These are phyloP conservation scores for Silurus meridionalis DNA, from an alignment of 2,113 vertebrate species.

Conservation along the genomic window DNA sequence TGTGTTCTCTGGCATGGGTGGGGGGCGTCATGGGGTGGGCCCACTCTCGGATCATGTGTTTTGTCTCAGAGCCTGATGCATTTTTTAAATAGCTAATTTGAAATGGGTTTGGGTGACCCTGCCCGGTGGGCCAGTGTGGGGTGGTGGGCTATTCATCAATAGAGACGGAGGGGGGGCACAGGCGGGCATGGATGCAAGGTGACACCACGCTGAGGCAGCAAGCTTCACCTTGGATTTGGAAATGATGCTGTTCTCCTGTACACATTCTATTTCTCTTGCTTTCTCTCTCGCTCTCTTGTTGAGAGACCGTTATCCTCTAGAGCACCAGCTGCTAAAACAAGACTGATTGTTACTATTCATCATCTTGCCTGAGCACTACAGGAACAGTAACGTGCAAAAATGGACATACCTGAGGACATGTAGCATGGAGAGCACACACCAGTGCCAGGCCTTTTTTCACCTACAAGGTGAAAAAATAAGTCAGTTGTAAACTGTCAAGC, in stretches of 20 bases:
- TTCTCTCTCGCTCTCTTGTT: slow-evolving; percentile 47
- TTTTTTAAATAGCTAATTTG: slow-evolving; percentile 55
- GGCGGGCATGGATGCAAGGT: slow-evolving; percentile 67
- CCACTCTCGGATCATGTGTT: slow-evolving; percentile 45
- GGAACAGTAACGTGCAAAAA: slow-evolving; percentile 58
- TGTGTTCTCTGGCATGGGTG: slow-evolving; percentile 50
- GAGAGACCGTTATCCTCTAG: slow-evolving; percentile 70
- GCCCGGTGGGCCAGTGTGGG: slow-evolving; percentile 43
- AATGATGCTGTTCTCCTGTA: slow-evolving; percentile 45
- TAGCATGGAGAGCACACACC: slow-evolving; percentile 9
- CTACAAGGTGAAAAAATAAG: slow-evolving; percentile 12
- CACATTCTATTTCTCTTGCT: slow-evolving; percentile 25
- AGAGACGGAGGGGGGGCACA: slow-evolving; percentile 51
- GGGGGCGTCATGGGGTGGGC: slow-evolving; percentile 15
- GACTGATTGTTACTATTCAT: slow-evolving; percentile 74
- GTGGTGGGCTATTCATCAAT: slow-evolving; percentile 57
- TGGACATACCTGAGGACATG: slow-evolving; percentile 11
- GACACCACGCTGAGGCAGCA: slow-evolving; percentile 63
- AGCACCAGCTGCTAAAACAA: slow-evolving; percentile 70
- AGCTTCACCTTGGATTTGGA: slow-evolving; percentile 68
- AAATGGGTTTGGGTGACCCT: slow-evolving; percentile 50
- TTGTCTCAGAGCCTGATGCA: slow-evolving; percentile 55
- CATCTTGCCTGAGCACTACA: slow-evolving; percentile 65
- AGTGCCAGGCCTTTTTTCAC: slow-evolving; percentile 13
- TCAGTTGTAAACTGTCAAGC: background rate